These are phyloP conservation scores for Camelus bactrianus DNA, from an alignment of 2,113 vertebrate genomes.

Conservation along the genomic window DNA sequence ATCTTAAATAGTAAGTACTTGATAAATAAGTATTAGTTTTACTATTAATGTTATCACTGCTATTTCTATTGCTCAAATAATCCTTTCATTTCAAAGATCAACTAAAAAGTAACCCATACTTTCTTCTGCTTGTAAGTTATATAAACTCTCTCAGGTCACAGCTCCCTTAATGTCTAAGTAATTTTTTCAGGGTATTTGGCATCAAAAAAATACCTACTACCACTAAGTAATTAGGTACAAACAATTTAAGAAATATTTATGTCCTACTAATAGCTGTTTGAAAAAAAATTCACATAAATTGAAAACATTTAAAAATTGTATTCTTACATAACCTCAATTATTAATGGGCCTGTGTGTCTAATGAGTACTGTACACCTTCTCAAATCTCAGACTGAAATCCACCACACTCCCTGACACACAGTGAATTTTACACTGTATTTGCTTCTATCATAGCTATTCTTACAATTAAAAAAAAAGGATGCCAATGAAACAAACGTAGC, in stretches of 20 bases:
- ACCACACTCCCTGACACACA: not conserved
- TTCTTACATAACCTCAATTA: not conserved
- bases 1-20: not conserved
- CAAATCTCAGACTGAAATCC: not conserved
- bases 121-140: not conserved
- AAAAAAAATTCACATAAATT: not conserved
- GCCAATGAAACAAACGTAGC: not conserved
- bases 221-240: not conserved
- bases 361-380: not conserved
- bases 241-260: constrained; percentile 2
- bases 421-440: constrained; percentile 3
- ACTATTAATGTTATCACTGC: not conserved
- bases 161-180: not conserved
- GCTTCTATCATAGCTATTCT: not conserved
- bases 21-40: constrained; percentile 2
- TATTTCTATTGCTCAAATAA: not conserved
- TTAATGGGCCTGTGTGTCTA: not conserved
- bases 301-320: not conserved
- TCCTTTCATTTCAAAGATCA: not conserved
- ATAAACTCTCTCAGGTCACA: not conserved
- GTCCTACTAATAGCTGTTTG: not conserved
- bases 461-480: not conserved
- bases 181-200: not conserved
- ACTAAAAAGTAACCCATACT: not conserved
- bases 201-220: not conserved